These are phyloP conservation scores for Otus sunia DNA, from an alignment of 2,113 vertebrate genomes.

Conservation along the genomic window DNA sequence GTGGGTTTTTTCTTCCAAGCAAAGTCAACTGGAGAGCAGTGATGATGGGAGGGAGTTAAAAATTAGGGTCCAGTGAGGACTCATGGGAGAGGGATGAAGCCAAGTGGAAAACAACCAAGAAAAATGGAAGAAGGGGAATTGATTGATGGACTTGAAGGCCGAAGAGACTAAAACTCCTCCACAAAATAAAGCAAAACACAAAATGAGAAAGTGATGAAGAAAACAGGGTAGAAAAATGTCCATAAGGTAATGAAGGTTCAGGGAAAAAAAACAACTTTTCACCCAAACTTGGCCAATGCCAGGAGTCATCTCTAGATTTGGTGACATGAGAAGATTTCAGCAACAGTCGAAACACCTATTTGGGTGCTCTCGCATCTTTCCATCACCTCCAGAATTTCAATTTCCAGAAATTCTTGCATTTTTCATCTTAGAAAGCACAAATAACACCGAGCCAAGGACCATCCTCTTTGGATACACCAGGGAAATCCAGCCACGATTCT, in stretches of 20 bases:
- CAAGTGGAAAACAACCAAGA: not conserved
- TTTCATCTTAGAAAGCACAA: not conserved
- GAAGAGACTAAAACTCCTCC: not conserved
- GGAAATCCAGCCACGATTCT: not conserved
- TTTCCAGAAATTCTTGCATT: not conserved
- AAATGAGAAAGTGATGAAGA: not conserved
- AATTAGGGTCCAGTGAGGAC: not conserved
- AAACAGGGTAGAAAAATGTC: not conserved
- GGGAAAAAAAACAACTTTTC: not conserved
- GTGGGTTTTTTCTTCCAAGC: not conserved
- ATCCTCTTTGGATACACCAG: not conserved
- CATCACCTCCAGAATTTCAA: not conserved
- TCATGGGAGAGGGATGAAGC: not conserved
- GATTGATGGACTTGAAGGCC: not conserved
- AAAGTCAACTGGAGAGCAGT: not conserved
- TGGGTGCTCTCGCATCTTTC: not conserved
- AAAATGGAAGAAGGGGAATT: not conserved
- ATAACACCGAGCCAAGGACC: not conserved
- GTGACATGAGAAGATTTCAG: fast-evolving
- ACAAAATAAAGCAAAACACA: not conserved
- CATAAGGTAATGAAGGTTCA: not conserved
- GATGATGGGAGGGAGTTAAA: not conserved
- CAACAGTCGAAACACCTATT: not conserved
- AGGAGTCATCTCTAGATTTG: not conserved
- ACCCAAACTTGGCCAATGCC: not conserved